phyloP scores from a whole-genome alignment of 2,113 vertebrate species.

The Mirounga angustirostris region DNA sequence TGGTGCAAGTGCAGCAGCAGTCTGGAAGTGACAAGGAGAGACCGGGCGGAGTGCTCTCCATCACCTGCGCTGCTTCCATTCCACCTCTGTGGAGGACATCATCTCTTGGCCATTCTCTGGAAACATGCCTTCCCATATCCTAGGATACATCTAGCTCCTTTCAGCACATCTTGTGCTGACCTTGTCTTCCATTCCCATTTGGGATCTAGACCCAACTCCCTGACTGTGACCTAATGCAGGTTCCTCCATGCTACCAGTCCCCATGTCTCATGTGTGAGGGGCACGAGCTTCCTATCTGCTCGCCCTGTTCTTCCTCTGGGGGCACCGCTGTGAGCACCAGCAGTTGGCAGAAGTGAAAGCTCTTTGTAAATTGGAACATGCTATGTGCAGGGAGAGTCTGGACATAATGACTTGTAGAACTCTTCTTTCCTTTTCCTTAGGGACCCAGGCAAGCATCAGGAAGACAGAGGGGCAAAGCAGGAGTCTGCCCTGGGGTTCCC shows the following conservation, averaged over 20 bases:
- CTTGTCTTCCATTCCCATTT: not conserved
- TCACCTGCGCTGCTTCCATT: accelerated
- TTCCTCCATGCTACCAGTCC: not conserved
- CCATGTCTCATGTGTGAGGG: not conserved
- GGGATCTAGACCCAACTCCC: not conserved
- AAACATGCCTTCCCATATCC: not conserved
- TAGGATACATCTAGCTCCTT: accelerated
- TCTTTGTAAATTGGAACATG: not conserved
- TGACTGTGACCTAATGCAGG: not conserved
- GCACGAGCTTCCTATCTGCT: not conserved
- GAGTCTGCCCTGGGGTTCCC: no score
- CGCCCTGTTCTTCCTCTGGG: not conserved
- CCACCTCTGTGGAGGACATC: accelerated
- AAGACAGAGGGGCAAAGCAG: accelerated
- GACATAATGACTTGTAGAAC: accelerated
- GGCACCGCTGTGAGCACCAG: accelerated
- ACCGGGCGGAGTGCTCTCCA: no score
- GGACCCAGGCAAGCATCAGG: not conserved
- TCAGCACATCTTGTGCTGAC: accelerated
- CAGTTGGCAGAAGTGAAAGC: not conserved
- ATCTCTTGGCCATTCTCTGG: not conserved
- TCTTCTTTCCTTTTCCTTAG: not conserved
- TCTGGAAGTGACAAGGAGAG: not conserved
- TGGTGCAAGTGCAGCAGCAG: accelerated
- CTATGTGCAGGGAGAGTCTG: accelerated